Conservation (phyloP, 2,888 invertebrate species). For the Tholera decimalis region DNA sequence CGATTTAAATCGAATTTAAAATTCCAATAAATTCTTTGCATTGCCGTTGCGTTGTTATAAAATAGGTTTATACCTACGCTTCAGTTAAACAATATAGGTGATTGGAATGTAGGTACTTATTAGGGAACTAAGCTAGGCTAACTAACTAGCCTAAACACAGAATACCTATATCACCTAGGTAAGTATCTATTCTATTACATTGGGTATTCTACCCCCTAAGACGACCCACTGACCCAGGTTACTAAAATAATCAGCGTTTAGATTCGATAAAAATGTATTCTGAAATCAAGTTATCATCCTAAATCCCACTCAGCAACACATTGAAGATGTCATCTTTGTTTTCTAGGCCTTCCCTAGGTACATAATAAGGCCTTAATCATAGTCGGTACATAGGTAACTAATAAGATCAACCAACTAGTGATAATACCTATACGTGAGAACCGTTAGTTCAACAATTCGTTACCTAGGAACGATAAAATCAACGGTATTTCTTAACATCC, state of each 20-base stretch:
- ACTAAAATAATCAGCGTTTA: too few relatives aligned
- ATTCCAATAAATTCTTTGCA: slow-evolving; percentile 16
- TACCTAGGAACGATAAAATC: slow-evolving; percentile 49
- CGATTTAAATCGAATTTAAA: slow-evolving; percentile 16
- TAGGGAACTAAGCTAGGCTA: not conserved
- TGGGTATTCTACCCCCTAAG: too few relatives aligned
- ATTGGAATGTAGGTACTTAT: not conserved
- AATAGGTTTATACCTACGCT: not conserved
- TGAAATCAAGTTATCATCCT: too few relatives aligned
- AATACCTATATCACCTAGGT: too few relatives aligned
- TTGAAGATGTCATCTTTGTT: not conserved
- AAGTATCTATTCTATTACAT: too few relatives aligned
- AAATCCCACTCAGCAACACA: not conserved
- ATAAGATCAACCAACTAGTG: slow-evolving; percentile 27
- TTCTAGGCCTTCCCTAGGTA: too few relatives aligned
- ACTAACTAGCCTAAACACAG: too few relatives aligned
- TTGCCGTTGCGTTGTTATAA: not conserved
- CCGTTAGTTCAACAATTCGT: slow-evolving; percentile 52
- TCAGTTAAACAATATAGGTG: not conserved
- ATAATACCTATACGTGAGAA: slow-evolving; percentile 53
- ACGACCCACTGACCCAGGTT: too few relatives aligned
- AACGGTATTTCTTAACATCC: slow-evolving; percentile 17
- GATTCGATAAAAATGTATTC: too few relatives aligned
- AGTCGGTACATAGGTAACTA: not conserved
- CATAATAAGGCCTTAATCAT: too few relatives aligned